Percentiles rank a stretch among this genome's conserved stretches.
These are phyloP conservation scores for Limanda limanda DNA, from an alignment of 2,113 vertebrate genomes.

Conservation along the genomic window DNA sequence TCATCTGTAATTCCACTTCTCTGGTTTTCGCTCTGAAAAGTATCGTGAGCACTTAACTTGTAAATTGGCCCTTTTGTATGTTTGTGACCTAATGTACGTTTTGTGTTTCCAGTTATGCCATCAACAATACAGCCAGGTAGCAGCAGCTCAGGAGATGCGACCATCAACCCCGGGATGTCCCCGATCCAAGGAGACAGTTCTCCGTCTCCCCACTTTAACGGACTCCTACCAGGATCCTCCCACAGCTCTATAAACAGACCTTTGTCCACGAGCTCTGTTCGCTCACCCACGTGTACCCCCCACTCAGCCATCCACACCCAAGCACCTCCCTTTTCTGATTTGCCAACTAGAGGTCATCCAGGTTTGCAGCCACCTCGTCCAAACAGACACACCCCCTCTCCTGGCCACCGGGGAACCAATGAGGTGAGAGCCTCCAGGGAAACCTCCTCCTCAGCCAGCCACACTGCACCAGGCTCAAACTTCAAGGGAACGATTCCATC, in stretches of 20 bases:
- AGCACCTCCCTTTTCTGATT: conserved; percentile 44
- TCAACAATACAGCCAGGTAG: conserved; percentile 66
- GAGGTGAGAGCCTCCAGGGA: conserved; percentile 40
- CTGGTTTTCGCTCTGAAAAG: background rate
- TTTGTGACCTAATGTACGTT: background rate
- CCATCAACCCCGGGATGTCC: conserved; percentile 44
- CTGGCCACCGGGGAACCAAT: conserved; percentile 44
- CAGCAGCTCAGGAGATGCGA: conserved; percentile 63
- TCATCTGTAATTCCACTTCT: background rate
- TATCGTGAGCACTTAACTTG: background rate
- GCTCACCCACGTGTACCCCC: conserved; percentile 14
- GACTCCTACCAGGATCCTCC: conserved; percentile 53
- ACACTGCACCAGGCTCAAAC: conserved; percentile 40
- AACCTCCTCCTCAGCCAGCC: conserved; percentile 19
- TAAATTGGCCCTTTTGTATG: background rate
- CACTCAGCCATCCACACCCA: conserved; percentile 12
- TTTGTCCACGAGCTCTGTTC: conserved; percentile 36
- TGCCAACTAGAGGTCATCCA: conserved; percentile 21
- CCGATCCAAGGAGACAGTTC: conserved; percentile 59
- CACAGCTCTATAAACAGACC: conserved; percentile 29
- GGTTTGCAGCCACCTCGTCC: conserved; percentile 65
- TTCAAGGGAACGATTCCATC: conserved; percentile 47
- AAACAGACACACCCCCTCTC: conserved; percentile 61
- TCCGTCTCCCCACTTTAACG: conserved; percentile 24
- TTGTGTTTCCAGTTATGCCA: conserved; percentile 71